A percentile compares a stretch with the other conserved stretches of the same genome.
Evolutionary conservation across 2,888 invertebrate genomes (phyloP).

Genomic region (Acrobeloides nanus): DNA sequence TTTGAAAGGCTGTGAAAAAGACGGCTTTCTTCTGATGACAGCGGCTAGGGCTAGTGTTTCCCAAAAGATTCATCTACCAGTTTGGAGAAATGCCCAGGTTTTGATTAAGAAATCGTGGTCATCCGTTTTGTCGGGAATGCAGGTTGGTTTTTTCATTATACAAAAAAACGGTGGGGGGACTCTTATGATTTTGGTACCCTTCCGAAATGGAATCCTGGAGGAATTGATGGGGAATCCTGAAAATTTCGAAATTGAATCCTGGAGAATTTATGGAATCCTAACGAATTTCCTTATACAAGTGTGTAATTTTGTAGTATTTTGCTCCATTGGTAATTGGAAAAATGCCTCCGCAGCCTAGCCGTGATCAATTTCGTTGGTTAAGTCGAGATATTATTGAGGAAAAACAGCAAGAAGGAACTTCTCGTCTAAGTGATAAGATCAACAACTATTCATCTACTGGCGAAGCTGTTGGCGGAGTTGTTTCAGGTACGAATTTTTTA

Average conservation of each 20-base stretch:
- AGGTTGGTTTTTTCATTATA: no score
- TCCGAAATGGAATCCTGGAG: neutral
- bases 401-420: slow-evolving; percentile 56
- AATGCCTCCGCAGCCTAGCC: neutral
- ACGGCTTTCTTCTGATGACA: slow-evolving; percentile 90
- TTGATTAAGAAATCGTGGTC: slow-evolving; percentile 93
- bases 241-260: no score
- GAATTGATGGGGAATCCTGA: no score
- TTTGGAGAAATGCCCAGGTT: slow-evolving; percentile 73
- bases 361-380: slow-evolving; percentile 72
- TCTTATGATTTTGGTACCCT: neutral
- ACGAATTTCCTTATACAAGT: neutral
- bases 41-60: slow-evolving; percentile 90
- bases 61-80: slow-evolving; percentile 78
- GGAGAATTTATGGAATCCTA: neutral
- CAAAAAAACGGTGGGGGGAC: no score
- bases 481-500: slow-evolving; percentile 73
- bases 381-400: slow-evolving; percentile 82
- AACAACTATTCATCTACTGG: slow-evolving; percentile 67
- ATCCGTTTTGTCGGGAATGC: slow-evolving; percentile 90
- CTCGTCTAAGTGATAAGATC: slow-evolving; percentile 58
- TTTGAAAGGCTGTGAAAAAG: slow-evolving; percentile 83
- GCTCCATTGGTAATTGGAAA: slow-evolving; percentile 75
- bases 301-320: slow-evolving; percentile 66
- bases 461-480: slow-evolving; percentile 91